A percentile compares a stretch with the other conserved stretches of the same genome.
Evolutionary conservation across 1,140 invertebrate genomes (phyloP).

Genomic region (Heliconius hewitsoni): DNA sequence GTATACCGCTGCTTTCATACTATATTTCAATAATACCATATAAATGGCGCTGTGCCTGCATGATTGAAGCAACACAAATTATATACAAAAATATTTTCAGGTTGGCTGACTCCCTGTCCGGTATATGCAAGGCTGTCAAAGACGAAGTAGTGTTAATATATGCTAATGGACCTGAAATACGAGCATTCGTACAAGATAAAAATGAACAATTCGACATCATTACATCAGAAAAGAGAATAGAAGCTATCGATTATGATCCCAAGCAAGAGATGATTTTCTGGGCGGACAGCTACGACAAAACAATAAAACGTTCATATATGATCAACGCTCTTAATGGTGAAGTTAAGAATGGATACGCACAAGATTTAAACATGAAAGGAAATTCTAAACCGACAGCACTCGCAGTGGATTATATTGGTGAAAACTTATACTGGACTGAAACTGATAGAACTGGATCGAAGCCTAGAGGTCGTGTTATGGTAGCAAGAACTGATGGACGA

Average conservation of each 20-base stretch:
- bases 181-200: constrained; percentile 86
- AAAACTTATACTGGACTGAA: constrained; percentile 97
- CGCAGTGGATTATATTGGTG: constrained; percentile 95
- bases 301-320: constrained; percentile 95
- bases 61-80: no score
- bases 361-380: constrained; percentile 92
- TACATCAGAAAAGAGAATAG: constrained; percentile 90
- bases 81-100: constrained; percentile 49
- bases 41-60: no score
- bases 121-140: constrained; percentile 89
- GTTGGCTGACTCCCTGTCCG: constrained; percentile 87
- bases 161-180: constrained; percentile 93
- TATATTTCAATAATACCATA: not conserved
- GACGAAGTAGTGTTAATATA: constrained; percentile 85
- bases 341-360: constrained; percentile 91
- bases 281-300: constrained; percentile 94
- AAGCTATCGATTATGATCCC: constrained; percentile 93
- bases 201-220: constrained; percentile 89
- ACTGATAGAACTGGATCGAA: constrained; percentile 88
- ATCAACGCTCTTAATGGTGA: constrained; percentile 88
- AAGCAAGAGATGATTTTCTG: constrained; percentile 93
- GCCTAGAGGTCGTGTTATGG: constrained; percentile 89
- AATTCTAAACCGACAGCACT: constrained; percentile 91
- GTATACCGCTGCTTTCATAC: not conserved
- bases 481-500: constrained; percentile 93